These are phyloP conservation scores for Eudyptes chrysolophus DNA, from an alignment of 2,113 vertebrate species.

Conservation along the genomic window DNA sequence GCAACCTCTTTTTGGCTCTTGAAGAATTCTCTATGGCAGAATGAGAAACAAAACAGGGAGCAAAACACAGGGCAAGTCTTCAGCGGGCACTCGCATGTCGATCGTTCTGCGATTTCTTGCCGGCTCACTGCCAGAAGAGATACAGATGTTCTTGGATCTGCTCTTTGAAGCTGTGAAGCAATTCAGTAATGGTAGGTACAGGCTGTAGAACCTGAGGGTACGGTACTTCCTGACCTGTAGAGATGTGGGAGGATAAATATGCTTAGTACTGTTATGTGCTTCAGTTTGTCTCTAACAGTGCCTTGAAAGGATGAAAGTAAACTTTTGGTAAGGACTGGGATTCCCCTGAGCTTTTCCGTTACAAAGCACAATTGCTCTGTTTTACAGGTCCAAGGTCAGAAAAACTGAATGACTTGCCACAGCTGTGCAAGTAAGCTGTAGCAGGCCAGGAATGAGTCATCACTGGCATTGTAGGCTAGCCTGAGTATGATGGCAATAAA, in stretches of 20 bases:
- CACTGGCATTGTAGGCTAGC: neutral
- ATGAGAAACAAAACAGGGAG: conserved; percentile 92
- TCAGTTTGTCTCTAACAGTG: neutral
- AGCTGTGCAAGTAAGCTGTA: neutral
- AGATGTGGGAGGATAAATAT: neutral
- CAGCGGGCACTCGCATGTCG: conserved; percentile 81
- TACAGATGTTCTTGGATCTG: conserved; percentile 90
- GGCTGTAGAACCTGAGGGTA: neutral
- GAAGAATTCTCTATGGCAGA: conserved; percentile 92
- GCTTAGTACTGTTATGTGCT: neutral
- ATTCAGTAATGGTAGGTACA: conserved; percentile 79
- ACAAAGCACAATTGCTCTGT: neutral
- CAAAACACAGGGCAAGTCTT: conserved; percentile 91
- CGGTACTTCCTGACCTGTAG: neutral
- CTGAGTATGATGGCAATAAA: neutral
- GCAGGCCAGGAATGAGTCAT: neutral
- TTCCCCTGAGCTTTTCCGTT: neutral
- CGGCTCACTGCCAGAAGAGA: conserved; percentile 85
- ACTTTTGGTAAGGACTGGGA: neutral
- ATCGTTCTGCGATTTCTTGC: conserved; percentile 93
- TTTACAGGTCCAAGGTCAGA: neutral
- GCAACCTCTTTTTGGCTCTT: conserved; percentile 22
- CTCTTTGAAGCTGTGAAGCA: conserved; percentile 90
- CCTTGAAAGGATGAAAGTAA: neutral
- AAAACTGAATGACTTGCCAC: neutral